Conservation (phyloP, 1,140 invertebrate species). For the Helicoverpa zea region DNA sequence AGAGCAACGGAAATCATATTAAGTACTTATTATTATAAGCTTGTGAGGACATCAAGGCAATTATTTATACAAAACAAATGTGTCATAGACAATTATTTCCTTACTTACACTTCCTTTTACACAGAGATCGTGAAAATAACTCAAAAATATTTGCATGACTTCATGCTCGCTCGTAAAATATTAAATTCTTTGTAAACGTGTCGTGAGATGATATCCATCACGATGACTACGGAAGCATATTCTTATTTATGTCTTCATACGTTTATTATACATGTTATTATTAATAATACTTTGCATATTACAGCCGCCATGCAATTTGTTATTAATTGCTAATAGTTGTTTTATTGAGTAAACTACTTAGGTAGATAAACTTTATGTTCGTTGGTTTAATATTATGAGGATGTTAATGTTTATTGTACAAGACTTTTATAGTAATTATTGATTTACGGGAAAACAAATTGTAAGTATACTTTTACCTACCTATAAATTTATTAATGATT, state of each 20-base stretch:
- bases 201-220: constrained; percentile 34
- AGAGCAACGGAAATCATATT: constrained; percentile 1
- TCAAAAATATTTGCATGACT: constrained; percentile 28
- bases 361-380: too few species aligned
- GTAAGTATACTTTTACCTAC: too few species aligned
- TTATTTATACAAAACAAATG: constrained; percentile 17
- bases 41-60: neutral
- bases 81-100: constrained; percentile 29
- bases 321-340: neutral
- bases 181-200: constrained; percentile 16
- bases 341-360: neutral
- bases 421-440: too few species aligned
- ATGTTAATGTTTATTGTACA: too few species aligned
- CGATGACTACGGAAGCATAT: constrained; percentile 13
- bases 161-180: neutral
- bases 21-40: neutral
- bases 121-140: constrained; percentile 14
- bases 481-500: too few species aligned
- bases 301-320: neutral
- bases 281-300: constrained; percentile 31
- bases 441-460: too few species aligned
- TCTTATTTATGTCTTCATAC: constrained; percentile 19
- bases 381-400: too few species aligned
- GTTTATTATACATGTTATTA: constrained; percentile 10
- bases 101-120: constrained; percentile 28